These are phyloP conservation scores for Drosophila burlai DNA, from an alignment of 1,140 invertebrate genomes.

Conservation along the genomic window DNA sequence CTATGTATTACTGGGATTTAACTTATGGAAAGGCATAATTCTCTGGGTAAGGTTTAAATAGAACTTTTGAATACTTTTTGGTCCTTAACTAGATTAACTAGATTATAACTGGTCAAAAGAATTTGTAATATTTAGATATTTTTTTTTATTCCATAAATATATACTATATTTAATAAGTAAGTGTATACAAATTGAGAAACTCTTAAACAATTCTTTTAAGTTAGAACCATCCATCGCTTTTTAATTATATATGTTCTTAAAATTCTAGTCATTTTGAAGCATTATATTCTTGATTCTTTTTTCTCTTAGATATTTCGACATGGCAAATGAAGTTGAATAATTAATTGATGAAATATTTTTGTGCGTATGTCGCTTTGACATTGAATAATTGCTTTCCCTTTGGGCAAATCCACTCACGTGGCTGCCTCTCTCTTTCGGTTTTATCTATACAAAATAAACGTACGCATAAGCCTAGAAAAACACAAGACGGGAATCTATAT, in stretches of 20 bases:
- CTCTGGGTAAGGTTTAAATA: no score
- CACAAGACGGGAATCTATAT: constrained; percentile 36
- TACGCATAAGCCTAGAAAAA: constrained; percentile 39
- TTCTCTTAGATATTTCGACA: constrained; percentile 3
- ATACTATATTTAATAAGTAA: no score
- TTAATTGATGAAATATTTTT: constrained; percentile 82
- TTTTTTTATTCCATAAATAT: no score
- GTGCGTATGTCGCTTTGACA: constrained; percentile 63
- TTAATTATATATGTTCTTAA: background rate
- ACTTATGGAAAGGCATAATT: no score
- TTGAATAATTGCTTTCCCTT: constrained; percentile 74
- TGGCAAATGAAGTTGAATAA: constrained; percentile 57
- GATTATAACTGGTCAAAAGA: no score
- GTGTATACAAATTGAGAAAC: no score
- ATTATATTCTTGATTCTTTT: background rate
- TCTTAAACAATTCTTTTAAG: no score
- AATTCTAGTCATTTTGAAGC: background rate
- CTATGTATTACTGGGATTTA: no score
- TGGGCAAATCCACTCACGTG: constrained; percentile 39
- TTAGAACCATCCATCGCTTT: no score
- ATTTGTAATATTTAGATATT: no score
- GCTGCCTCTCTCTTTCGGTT: background rate
- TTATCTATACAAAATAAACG: constrained; percentile 20
- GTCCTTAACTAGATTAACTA: no score
- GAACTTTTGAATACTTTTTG: no score